A percentile compares a stretch with the other conserved stretches of the same genome.
phyloP scores from a whole-genome alignment of 2,113 vertebrate species.

The Notarius lentiginosus region DNA sequence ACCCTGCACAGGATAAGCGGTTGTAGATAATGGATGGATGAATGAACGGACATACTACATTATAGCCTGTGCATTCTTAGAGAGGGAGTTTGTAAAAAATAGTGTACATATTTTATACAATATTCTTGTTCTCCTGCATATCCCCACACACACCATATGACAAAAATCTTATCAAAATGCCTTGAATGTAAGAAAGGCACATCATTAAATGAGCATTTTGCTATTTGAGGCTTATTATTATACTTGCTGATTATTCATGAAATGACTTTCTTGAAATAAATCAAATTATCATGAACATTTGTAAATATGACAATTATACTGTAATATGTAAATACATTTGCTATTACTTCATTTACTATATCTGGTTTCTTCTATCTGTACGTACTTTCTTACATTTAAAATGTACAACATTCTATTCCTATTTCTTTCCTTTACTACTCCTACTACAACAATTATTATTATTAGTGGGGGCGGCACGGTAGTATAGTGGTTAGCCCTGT shows the following conservation, averaged over 20 bases:
- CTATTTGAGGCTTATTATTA: background rate
- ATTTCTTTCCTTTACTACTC: background rate
- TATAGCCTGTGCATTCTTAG: background rate
- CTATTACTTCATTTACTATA: background rate
- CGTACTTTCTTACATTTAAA: background rate
- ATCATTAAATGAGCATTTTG: background rate
- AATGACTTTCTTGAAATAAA: background rate
- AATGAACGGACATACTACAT: background rate
- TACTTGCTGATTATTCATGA: background rate
- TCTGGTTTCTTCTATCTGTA: background rate
- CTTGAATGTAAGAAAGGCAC: background rate
- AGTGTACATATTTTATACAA: background rate
- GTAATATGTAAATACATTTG: no score
- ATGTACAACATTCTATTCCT: background rate
- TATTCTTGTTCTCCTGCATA: no score
- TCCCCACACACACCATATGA: background rate
- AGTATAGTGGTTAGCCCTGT: no score
- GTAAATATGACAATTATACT: background rate
- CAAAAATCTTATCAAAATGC: background rate
- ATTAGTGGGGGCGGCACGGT: background rate
- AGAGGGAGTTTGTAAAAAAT: background rate
- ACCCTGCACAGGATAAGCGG: no score
- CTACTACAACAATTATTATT: background rate
- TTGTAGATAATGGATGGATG: no score
- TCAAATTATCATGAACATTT: background rate